Evolutionary conservation across 2,888 invertebrate genomes (phyloP).

Genomic region (Peribatodes rhomboidaria): DNA sequence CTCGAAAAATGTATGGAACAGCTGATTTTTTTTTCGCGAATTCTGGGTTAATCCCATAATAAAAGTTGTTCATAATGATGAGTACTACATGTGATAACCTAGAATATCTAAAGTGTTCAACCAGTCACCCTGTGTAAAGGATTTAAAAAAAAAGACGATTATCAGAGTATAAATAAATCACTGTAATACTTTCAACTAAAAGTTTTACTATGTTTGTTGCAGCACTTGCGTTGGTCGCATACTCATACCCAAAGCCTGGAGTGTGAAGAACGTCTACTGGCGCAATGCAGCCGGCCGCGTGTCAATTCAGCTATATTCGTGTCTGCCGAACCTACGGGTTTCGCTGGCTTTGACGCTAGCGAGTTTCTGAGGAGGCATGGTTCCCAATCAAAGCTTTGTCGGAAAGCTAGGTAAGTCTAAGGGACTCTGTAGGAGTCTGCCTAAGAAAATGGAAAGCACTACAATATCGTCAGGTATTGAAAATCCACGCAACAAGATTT

Average conservation of each 20-base stretch:
- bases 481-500: too few species aligned
- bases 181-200: not conserved
- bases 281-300: conserved; percentile 89
- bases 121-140: too few species aligned
- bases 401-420: conserved; percentile 89
- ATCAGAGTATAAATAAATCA: not conserved
- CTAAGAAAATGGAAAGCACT: too few species aligned
- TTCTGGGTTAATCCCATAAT: too few species aligned
- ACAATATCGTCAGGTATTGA: too few species aligned
- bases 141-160: too few species aligned
- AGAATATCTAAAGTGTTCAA: too few species aligned
- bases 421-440: too few species aligned
- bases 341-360: conserved; percentile 92
- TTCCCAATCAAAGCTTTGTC: conserved; percentile 92
- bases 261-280: conserved; percentile 86
- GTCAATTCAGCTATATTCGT: conserved; percentile 96
- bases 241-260: conserved; percentile 89
- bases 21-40: too few species aligned
- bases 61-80: too few species aligned
- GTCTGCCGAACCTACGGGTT: conserved; percentile 90
- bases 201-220: conserved; percentile 48
- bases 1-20: too few species aligned
- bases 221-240: conserved; percentile 91
- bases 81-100: too few species aligned
- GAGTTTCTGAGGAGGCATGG: conserved; percentile 93